phyloP scores from a whole-genome alignment of 2,113 vertebrate species.

The Trachemys scripta region DNA sequence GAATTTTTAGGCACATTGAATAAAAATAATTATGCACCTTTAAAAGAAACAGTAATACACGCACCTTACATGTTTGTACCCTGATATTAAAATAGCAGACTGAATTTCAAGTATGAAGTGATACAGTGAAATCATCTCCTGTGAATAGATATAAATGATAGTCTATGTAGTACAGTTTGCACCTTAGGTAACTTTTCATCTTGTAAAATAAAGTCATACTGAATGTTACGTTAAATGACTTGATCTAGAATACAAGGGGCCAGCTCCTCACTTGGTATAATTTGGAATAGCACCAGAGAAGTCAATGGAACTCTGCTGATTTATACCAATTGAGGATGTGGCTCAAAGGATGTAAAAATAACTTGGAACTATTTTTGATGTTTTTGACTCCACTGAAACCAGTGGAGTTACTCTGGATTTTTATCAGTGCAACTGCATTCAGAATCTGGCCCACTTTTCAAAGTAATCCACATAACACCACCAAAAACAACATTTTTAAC shows the following conservation, averaged over 20 bases:
- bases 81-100: conserved; percentile 75
- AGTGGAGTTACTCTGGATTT: conserved; percentile 41
- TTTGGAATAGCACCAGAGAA: not conserved
- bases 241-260: conserved; percentile 18
- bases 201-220: conserved; percentile 63
- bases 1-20: conserved; percentile 70
- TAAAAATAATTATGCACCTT: conserved; percentile 75
- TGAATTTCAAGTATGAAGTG: conserved; percentile 82
- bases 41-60: conserved; percentile 72
- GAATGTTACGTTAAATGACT: conserved; percentile 60
- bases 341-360: conserved; percentile 17
- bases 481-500: conserved; percentile 46
- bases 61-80: conserved; percentile 78
- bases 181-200: conserved; percentile 53
- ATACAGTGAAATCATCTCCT: conserved; percentile 70
- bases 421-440: not conserved
- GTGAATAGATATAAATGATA: conserved; percentile 60
- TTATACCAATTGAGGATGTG: conserved; percentile 25
- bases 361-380: conserved; percentile 25
- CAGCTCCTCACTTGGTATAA: not conserved
- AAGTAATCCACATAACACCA: conserved; percentile 53
- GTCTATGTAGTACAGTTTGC: conserved; percentile 70
- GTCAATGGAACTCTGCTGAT: conserved; percentile 48
- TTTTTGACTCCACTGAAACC: conserved; percentile 16
- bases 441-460: conserved; percentile 35